Conservation (phyloP, 2,888 invertebrate species). For the Drosophila anceps region DNA sequence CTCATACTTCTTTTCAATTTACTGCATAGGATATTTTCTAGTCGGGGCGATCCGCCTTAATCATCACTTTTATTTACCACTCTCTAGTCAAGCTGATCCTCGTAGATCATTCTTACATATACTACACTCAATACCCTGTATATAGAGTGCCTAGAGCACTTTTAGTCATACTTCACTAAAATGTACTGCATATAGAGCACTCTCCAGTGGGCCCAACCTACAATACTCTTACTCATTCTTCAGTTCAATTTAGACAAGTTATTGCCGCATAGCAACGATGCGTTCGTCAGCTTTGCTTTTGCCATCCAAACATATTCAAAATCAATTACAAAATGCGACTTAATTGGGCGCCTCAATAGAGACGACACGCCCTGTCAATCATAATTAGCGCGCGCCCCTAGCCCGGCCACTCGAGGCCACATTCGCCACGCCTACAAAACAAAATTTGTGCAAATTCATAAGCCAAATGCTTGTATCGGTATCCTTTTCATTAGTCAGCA, state of each 20-base stretch:
- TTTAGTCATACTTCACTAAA: neutral
- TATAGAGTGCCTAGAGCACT: too few species aligned
- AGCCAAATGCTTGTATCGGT: slow-evolving; percentile 68
- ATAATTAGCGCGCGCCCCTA: slow-evolving; percentile 82
- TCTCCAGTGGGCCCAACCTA: neutral
- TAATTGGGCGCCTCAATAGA: slow-evolving; percentile 77
- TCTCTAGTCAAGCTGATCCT: neutral
- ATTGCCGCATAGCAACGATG: slow-evolving; percentile 47
- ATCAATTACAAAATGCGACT: slow-evolving; percentile 75
- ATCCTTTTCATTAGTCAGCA: slow-evolving; percentile 72
- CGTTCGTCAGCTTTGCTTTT: slow-evolving; percentile 16
- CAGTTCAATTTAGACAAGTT: slow-evolving; percentile 27
- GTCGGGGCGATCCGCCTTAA: too few species aligned
- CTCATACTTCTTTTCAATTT: neutral
- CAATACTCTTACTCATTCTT: neutral
- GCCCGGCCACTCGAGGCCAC: slow-evolving; percentile 33
- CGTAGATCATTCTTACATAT: too few species aligned
- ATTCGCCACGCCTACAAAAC: slow-evolving; percentile 72
- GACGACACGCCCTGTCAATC: slow-evolving; percentile 83
- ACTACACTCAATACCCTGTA: too few species aligned
- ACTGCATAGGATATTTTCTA: neutral
- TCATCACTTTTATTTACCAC: too few species aligned
- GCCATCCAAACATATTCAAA: slow-evolving; percentile 54
- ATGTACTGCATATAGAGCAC: too few species aligned
- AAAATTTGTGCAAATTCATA: slow-evolving; percentile 77